Evolutionary conservation across 2,113 vertebrate genomes (phyloP), one percentile per base, ranked within the genome.

Genomic region (Microcebus griseorufus): DNA sequence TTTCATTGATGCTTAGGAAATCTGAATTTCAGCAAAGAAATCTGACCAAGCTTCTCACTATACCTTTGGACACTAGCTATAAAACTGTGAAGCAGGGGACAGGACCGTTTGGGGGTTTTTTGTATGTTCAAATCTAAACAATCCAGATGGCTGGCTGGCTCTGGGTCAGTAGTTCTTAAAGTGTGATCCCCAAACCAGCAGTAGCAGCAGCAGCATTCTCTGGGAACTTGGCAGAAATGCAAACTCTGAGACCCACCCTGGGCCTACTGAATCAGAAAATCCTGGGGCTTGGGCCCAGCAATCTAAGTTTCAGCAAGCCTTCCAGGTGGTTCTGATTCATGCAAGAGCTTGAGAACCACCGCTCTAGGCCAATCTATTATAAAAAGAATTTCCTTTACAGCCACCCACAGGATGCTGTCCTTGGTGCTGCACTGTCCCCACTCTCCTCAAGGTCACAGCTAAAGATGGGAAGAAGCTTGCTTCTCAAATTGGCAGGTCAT

Each of bases 331-430:
- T 90, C 67, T 87, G 27, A 39, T 82, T 27, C 51, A n/a, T 17
- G 27, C 10, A 20, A 67, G 73, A 76, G 14, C 51, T 95, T 83
- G 73, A 90, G 85, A 90, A 90, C 60, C 64, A 62, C 64, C 42
- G 14, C 62, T 80, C n/a, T 84, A 90, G 29, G 72, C 76, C 80
- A 42, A 60, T 55, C 81, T 84, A 58, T 58, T 58, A 58, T 58
- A 29, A 89, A 76, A 90, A 85, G 37, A 82, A 62, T 95, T 93
- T 88, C 27, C 51, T 42, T 53, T 60, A 18, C 23, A 64, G 14
- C 6, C 5, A 16, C 62, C 73, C 79, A 87, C 53, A 45, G 83
- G 64, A 83, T 96, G 95, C 95, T 98, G 95, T 96, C 94, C 96
- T 95, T 96, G 93, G 88, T 96, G 81, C 94, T 97, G 90, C 93